Conservation (phyloP, 2,113 vertebrate genomes). For the Panurus biarmicus region DNA sequence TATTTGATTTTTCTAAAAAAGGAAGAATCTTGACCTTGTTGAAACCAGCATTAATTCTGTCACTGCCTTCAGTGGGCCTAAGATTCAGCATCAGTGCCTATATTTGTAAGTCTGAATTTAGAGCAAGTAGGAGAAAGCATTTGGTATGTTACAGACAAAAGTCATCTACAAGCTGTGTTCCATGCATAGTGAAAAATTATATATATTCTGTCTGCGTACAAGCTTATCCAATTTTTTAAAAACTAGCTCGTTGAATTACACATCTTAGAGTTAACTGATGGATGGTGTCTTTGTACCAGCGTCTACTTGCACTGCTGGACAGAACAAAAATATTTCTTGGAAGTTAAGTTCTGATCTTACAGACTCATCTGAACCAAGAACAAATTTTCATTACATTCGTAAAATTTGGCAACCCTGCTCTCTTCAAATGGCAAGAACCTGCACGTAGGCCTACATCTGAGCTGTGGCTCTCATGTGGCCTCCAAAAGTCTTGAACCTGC, state of each 20-base stretch:
- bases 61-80: background rate
- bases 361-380: background rate
- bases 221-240: background rate
- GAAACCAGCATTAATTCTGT: constrained; percentile 6
- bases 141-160: constrained; percentile 18
- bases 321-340: background rate
- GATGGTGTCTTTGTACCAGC: background rate
- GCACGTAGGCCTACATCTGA: rapidly evolving
- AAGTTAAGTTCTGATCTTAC: background rate
- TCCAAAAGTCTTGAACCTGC: background rate
- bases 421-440: background rate
- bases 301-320: background rate
- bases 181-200: background rate
- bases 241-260: background rate
- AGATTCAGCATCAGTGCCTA: background rate
- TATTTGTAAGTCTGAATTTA: constrained; percentile 41
- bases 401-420: background rate
- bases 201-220: background rate
- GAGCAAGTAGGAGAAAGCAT: constrained; percentile 47
- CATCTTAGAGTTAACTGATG: background rate
- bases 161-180: background rate
- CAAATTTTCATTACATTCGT: background rate
- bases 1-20: background rate
- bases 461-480: background rate
- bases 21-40: background rate